A percentile compares a stretch with the other conserved stretches of the same genome.
phyloP scores from a whole-genome alignment of 2,797 vertebrate species.

The Sylvia borin region DNA sequence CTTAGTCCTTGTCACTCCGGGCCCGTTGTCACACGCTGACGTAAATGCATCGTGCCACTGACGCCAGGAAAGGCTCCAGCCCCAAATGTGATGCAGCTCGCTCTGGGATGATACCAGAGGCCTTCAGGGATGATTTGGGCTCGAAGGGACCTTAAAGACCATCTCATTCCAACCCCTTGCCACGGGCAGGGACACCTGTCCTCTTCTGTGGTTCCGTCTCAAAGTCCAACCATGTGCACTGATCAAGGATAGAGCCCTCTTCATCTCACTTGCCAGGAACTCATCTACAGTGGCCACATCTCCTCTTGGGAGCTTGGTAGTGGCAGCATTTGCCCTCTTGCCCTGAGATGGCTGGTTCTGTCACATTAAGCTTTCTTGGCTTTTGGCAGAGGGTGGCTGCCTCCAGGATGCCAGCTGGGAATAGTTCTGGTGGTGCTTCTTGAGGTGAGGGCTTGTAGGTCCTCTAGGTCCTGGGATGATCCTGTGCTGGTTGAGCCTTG shows the following conservation, averaged over 20 bases:
- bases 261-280: not conserved
- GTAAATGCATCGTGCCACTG: not conserved
- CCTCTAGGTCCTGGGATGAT: not conserved
- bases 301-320: not conserved
- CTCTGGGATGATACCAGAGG: not conserved
- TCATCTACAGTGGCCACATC: not conserved
- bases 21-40: not conserved
- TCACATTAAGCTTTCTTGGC: not conserved
- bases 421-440: not conserved
- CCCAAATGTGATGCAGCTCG: not conserved
- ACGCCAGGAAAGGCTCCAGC: not conserved
- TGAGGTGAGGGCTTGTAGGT: not conserved
- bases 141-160: not conserved
- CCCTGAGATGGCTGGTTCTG: not conserved
- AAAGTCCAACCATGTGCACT: accelerated
- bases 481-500: not conserved
- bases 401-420: not conserved
- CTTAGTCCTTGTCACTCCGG: not conserved
- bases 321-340: not conserved
- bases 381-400: not conserved
- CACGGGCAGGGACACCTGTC: not conserved
- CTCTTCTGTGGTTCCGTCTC: accelerated
- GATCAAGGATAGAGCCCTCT: not conserved
- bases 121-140: not conserved
- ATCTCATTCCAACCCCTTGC: not conserved